These are phyloP conservation scores for Mobula birostris DNA, from an alignment of 2,113 vertebrate species.

Conservation along the genomic window DNA sequence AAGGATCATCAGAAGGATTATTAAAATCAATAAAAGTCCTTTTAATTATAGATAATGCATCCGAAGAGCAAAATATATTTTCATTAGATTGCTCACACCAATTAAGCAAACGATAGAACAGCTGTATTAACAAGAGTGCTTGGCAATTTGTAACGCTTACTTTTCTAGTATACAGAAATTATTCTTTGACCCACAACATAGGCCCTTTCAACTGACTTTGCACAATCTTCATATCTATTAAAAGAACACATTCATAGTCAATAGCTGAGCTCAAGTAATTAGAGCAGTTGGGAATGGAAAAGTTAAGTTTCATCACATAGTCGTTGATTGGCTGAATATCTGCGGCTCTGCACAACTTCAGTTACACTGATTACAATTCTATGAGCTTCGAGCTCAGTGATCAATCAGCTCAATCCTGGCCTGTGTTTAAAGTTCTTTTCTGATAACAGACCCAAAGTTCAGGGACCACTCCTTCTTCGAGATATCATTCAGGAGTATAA, in stretches of 20 bases:
- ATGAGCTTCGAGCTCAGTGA: not conserved
- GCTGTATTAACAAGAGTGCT: not conserved
- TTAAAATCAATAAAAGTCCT: not conserved
- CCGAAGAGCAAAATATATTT: not conserved
- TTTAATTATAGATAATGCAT: not conserved
- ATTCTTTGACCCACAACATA: not conserved
- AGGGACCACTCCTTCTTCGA: slow-evolving; percentile 18
- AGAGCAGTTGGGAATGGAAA: not conserved
- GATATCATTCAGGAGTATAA: slow-evolving; percentile 31
- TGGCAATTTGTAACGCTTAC: not conserved
- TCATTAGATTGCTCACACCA: not conserved
- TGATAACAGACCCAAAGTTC: slow-evolving; percentile 34
- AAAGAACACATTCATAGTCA: not conserved
- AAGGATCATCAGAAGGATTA: not conserved
- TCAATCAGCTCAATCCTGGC: not conserved
- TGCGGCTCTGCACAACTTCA: not conserved
- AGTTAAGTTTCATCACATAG: not conserved
- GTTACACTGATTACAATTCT: not conserved
- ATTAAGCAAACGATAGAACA: not conserved
- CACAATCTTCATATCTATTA: not conserved
- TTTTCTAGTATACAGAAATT: not conserved
- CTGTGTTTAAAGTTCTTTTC: slow-evolving; percentile 20
- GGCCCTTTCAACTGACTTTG: not conserved
- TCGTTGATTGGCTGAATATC: not conserved
- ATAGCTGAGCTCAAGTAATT: too few species aligned